Conservation (phyloP, 2,113 vertebrate species). For the Stigmatopora nigra region DNA sequence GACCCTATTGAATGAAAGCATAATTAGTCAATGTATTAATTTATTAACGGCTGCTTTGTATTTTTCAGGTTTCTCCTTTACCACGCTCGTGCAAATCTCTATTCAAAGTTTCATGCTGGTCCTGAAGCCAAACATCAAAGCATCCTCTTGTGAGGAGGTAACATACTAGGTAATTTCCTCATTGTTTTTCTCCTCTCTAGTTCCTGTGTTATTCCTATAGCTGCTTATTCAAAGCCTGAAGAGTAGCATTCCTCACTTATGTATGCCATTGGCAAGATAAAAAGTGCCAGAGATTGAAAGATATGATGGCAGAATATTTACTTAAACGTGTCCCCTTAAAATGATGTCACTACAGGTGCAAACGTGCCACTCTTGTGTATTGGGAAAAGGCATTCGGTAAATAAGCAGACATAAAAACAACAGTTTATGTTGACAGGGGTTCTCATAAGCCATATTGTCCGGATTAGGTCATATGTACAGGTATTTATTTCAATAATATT, state of each 20-base stretch:
- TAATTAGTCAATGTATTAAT: not conserved
- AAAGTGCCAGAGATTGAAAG: not conserved
- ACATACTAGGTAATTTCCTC: slow-evolving; percentile 38
- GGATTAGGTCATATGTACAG: not conserved
- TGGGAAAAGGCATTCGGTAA: too few relatives aligned
- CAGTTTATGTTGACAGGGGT: not conserved
- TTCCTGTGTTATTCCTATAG: not conserved
- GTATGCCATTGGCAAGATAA: not conserved
- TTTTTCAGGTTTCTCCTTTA: slow-evolving; percentile 24
- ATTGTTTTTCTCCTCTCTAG: not conserved
- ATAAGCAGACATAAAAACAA: too few relatives aligned
- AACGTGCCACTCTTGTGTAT: not conserved
- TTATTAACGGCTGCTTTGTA: not conserved
- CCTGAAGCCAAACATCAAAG: slow-evolving; percentile 22
- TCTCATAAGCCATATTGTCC: not conserved
- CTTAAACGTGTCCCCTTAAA: not conserved
- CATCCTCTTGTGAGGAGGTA: slow-evolving; percentile 45
- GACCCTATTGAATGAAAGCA: too few relatives aligned
- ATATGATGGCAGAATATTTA: not conserved
- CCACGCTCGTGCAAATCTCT: not conserved
- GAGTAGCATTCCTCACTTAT: slow-evolving; percentile 29
- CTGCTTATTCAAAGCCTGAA: slow-evolving; percentile 16
- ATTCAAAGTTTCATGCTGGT: slow-evolving; percentile 23
- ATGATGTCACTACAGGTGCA: too few relatives aligned
- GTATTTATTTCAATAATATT: not conserved